Conservation (phyloP, 2,888 invertebrate genomes). For the Amphipoea oculea region DNA sequence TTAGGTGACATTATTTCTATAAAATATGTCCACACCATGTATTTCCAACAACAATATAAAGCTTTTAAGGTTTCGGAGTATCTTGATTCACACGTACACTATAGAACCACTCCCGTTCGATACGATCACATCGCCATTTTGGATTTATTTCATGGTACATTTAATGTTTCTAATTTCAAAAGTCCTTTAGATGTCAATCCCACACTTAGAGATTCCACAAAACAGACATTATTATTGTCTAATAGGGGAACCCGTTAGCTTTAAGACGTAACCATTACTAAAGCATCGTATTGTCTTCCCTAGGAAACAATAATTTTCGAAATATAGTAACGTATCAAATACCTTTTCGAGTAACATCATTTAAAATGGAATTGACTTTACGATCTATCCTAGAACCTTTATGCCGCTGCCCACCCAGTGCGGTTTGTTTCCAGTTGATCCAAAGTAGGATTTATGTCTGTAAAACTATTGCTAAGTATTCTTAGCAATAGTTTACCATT, state of each 20-base stretch:
- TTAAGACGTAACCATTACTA: conserved; percentile 48
- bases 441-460: conserved; percentile 9
- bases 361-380: conserved; percentile 65
- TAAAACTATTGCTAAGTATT: background rate
- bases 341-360: conserved; percentile 61
- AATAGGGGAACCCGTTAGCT: conserved; percentile 48
- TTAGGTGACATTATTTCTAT: conserved; percentile 14
- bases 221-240: conserved; percentile 34
- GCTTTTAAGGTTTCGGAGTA: conserved; percentile 33
- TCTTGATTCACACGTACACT: conserved; percentile 18
- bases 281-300: conserved; percentile 54
- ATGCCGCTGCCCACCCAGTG: conserved; percentile 64
- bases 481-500: no score
- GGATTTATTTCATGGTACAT: conserved; percentile 20
- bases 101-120: conserved; percentile 25
- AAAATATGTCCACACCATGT: conserved; percentile 1
- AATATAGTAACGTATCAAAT: conserved; percentile 63
- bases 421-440: conserved; percentile 40
- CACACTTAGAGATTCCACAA: conserved; percentile 14
- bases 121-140: conserved; percentile 19
- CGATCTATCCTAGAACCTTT: conserved; percentile 55
- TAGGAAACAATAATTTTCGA: conserved; percentile 59
- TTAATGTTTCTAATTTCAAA: conserved; percentile 34
- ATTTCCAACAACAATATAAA: conserved; percentile 20
- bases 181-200: conserved; percentile 30